These are phyloP conservation scores for Drusus annulatus DNA, from an alignment of 1,140 invertebrate genomes.

Conservation along the genomic window DNA sequence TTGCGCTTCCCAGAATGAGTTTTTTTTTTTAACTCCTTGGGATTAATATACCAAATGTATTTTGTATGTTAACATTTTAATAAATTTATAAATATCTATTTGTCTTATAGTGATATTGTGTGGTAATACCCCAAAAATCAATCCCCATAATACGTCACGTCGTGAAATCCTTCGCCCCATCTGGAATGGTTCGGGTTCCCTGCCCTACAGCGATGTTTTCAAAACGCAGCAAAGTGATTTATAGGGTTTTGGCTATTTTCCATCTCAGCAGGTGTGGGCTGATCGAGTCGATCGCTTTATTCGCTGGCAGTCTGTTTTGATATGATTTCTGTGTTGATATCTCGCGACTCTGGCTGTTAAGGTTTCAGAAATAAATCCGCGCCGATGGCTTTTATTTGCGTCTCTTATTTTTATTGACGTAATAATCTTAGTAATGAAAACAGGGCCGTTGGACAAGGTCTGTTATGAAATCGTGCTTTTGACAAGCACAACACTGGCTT, in stretches of 20 bases:
- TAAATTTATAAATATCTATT: no score
- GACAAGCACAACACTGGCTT: no score
- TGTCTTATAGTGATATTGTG: no score
- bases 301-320: constrained; percentile 5
- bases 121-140: no score
- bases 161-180: no score
- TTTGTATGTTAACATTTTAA: no score
- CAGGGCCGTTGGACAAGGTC: neutral
- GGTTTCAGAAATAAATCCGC: neutral
- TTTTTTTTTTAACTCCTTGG: no score
- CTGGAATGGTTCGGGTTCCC: constrained; percentile 15
- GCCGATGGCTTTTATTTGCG: neutral
- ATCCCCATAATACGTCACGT: no score
- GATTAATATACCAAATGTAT: no score
- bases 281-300: neutral
- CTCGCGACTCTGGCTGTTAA: neutral
- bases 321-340: neutral
- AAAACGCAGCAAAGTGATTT: constrained; percentile 28
- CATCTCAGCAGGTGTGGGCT: constrained; percentile 20
- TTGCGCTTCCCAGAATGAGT: no score
- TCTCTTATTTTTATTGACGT: neutral
- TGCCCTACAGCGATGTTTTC: constrained; percentile 61
- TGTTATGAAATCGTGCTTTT: no score
- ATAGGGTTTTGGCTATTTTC: constrained; percentile 13
- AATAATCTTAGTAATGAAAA: neutral